Conservation (phyloP, 92 coral and sea anemone species). For the Plumapathes pennacea region DNA sequence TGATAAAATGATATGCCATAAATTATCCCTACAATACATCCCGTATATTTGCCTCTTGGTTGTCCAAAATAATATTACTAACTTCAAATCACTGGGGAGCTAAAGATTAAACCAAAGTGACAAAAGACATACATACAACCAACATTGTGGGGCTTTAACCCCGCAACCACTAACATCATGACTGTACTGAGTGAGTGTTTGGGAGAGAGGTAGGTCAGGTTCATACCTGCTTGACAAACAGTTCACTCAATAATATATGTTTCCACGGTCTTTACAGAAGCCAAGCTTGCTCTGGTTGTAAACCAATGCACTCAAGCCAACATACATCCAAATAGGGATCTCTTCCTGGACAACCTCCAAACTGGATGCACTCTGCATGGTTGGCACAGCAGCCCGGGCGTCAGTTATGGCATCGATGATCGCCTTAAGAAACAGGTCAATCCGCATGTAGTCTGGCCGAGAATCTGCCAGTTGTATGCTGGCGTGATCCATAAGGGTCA, state of each 20-base stretch:
- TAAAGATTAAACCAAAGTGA: too few species aligned
- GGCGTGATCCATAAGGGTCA: constrained; percentile 60
- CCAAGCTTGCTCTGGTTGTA: constrained; percentile 95
- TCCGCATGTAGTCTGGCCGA: constrained; percentile 50
- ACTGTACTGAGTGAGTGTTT: too few species aligned
- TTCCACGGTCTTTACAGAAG: constrained; percentile 89
- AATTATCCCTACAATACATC: too few species aligned
- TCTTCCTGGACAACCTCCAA: constrained; percentile 87
- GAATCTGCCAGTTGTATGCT: constrained; percentile 28
- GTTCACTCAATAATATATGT: constrained; percentile 50
- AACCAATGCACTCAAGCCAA: constrained; percentile 82
- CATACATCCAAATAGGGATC: constrained; percentile 63
- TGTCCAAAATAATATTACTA: too few species aligned
- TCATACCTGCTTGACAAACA: too few species aligned
- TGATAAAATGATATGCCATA: too few species aligned
- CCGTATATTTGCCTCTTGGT: too few species aligned
- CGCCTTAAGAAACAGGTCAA: constrained; percentile 62
- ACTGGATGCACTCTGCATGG: constrained; percentile 35
- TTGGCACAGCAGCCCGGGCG: constrained; percentile 53
- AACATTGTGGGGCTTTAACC: too few species aligned
- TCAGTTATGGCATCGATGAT: constrained; percentile 75
- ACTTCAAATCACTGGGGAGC: too few species aligned
- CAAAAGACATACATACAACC: too few species aligned
- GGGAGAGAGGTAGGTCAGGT: too few species aligned
- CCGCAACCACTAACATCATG: too few species aligned